A percentile compares a stretch with the other conserved stretches of the same genome.
Evolutionary conservation across 1,140 invertebrate species (phyloP).

Genomic region (Yoshiicerus persimilis): DNA sequence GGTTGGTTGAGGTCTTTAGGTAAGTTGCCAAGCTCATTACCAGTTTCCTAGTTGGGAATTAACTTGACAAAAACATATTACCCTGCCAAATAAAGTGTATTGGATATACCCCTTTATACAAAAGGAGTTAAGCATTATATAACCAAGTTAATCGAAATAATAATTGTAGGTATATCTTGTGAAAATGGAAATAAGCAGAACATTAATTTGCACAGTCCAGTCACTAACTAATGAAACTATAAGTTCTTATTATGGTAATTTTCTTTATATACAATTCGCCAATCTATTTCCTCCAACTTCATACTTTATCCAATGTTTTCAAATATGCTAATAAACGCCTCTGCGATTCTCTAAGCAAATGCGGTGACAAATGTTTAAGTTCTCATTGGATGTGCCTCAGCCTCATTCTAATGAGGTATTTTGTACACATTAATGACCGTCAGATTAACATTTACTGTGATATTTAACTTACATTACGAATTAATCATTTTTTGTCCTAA

Average conservation of each 20-base stretch:
- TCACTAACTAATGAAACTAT: neutral
- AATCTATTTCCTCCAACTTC: neutral
- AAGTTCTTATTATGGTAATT: neutral
- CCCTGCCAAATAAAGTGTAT: neutral
- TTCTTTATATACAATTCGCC: neutral
- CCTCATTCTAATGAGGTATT: neutral
- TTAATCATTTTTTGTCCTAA: too few species aligned
- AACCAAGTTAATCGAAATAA: neutral
- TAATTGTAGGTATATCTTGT: neutral
- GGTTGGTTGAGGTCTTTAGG: too few species aligned
- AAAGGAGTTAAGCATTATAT: neutral
- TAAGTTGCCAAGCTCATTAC: neutral
- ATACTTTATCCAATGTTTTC: neutral
- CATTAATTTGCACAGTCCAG: neutral
- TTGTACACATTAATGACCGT: too few species aligned
- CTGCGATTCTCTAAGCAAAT: neutral
- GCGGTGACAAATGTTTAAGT: neutral
- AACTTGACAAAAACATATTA: neutral
- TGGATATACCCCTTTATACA: neutral
- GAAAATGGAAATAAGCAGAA: neutral
- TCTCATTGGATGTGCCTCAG: neutral
- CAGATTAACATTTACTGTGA: too few species aligned
- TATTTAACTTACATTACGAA: too few species aligned
- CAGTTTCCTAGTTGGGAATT: neutral
- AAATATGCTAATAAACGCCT: neutral